Conservation (phyloP, 2,888 invertebrate genomes). For the Leucoma salicis region DNA sequence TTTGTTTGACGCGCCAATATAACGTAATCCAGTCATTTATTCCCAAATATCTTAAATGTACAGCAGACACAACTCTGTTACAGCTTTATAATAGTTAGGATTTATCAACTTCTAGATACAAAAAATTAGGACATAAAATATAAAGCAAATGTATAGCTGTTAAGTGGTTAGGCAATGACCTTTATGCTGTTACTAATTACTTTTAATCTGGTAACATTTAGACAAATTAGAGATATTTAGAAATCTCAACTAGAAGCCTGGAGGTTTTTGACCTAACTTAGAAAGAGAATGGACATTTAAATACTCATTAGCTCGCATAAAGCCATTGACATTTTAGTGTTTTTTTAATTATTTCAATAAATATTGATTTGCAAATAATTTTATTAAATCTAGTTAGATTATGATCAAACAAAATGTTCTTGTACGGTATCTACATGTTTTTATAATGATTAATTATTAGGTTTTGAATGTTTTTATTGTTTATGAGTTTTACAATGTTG, state of each 20-base stretch:
- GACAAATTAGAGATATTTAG: not conserved
- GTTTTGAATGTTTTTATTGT: no score
- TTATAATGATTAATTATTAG: not conserved
- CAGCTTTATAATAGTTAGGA: no score
- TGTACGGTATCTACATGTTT: not conserved
- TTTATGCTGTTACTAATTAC: not conserved
- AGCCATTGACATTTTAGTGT: conserved; percentile 4
- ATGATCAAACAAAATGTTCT: not conserved
- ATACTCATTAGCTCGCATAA: conserved; percentile 1
- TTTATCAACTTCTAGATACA: no score
- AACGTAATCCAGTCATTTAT: no score
- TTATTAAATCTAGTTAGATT: not conserved
- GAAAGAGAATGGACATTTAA: not conserved
- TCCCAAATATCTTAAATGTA: no score
- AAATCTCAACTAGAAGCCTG: not conserved
- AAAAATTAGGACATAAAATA: no score
- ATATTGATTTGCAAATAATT: conserved; percentile 3
- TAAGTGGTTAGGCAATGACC: no score
- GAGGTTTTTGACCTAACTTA: conserved; percentile 6
- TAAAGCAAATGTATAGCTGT: no score
- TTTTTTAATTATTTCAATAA: conserved; percentile 8
- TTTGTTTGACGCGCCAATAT: no score
- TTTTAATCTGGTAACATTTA: not conserved
- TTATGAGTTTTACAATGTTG: no score
- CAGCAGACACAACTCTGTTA: no score